Percentiles rank a stretch among this genome's conserved stretches.
Evolutionary conservation across 2,888 invertebrate species (phyloP).

Genomic region (Ypsolopha scabrella): DNA sequence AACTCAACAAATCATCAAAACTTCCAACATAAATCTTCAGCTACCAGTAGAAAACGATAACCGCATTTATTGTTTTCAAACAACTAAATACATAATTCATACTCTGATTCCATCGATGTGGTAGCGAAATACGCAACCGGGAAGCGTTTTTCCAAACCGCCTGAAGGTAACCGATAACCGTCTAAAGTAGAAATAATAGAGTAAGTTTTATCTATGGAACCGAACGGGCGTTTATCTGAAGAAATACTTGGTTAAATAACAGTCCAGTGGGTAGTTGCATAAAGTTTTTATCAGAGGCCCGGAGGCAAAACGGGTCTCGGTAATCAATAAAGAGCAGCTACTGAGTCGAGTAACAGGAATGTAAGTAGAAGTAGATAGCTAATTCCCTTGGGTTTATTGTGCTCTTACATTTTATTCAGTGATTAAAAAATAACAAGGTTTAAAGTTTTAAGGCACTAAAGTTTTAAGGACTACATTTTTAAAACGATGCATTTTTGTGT

Average conservation of each 20-base stretch:
- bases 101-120: slow-evolving; percentile 23
- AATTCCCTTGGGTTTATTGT: background rate
- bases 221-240: slow-evolving; percentile 22
- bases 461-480: no score
- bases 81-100: slow-evolving; percentile 61
- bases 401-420: no score
- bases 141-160: slow-evolving; percentile 4
- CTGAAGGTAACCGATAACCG: background rate
- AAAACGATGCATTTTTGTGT: no score
- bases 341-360: background rate
- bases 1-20: background rate
- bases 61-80: slow-evolving; percentile 26
- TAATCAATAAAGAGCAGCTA: slow-evolving; percentile 35
- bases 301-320: slow-evolving; percentile 22
- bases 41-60: slow-evolving; percentile 17
- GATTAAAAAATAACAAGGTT: no score
- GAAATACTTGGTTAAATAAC: slow-evolving; percentile 40
- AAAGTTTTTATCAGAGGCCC: slow-evolving; percentile 50
- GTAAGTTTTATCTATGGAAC: slow-evolving; percentile 43
- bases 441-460: no score
- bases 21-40: no score
- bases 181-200: slow-evolving; percentile 41
- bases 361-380: background rate
- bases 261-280: slow-evolving; percentile 21
- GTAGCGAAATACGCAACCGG: background rate